phyloP scores from a whole-genome alignment of 2,888 invertebrate species.

The Spodoptera littoralis region DNA sequence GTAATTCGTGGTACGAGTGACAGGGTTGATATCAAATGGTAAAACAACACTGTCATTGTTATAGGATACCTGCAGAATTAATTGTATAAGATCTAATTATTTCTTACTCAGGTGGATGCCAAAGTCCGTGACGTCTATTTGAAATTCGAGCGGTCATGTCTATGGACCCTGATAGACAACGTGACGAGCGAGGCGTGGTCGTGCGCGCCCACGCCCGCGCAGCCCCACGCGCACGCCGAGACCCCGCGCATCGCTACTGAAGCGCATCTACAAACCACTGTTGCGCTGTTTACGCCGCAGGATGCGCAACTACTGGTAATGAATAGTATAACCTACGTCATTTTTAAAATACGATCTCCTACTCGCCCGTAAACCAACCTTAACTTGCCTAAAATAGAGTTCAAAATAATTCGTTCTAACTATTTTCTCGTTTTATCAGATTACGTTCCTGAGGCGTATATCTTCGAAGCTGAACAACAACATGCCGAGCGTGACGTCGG shows the following conservation, averaged over 20 bases:
- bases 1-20: no score
- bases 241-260: constrained; percentile 72
- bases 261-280: constrained; percentile 61
- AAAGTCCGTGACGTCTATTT: constrained; percentile 92
- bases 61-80: no score
- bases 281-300: constrained; percentile 71
- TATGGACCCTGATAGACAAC: constrained; percentile 93
- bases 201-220: constrained; percentile 66
- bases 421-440: constrained; percentile 62
- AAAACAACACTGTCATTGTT: no score
- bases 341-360: no score
- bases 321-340: no score
- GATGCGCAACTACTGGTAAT: constrained; percentile 75
- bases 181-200: constrained; percentile 84
- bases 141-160: constrained; percentile 93
- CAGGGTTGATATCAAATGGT: no score
- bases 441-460: constrained; percentile 78
- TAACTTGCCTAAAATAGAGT: not conserved
- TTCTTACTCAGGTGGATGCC: constrained; percentile 71
- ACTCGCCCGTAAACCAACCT: no score
- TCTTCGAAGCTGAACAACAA: constrained; percentile 85
- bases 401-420: not conserved
- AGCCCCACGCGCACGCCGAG: constrained; percentile 60
- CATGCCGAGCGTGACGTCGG: constrained; percentile 71
- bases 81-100: no score